phyloP scores from a whole-genome alignment of 2,888 invertebrate genomes.

The Vannuccia rotundouncinata region DNA sequence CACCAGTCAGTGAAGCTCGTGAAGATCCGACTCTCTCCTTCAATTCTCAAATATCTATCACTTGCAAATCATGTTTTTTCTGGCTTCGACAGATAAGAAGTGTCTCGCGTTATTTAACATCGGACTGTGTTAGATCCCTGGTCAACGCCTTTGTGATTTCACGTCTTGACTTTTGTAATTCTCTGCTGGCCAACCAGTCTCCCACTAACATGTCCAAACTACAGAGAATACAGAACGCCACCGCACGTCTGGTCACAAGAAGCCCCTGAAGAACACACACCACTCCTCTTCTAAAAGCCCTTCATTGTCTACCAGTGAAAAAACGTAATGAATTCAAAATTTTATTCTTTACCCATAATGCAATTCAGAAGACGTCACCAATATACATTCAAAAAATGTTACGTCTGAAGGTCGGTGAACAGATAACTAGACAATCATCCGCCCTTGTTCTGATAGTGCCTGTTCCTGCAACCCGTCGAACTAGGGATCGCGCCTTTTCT shows the following conservation, averaged over 20 bases:
- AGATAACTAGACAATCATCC: conserved; percentile 23
- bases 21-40: neutral
- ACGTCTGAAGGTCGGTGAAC: conserved; percentile 3
- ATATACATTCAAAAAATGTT: neutral
- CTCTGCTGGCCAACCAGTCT: no score
- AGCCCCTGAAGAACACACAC: no score
- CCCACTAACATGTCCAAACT: no score
- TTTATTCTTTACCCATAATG: no score
- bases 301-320: no score
- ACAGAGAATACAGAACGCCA: no score
- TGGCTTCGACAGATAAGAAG: neutral
- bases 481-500: conserved; percentile 20
- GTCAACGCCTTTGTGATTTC: conserved; percentile 10
- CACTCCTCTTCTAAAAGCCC: no score
- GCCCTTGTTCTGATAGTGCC: conserved; percentile 16
- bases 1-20: neutral
- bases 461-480: conserved; percentile 24
- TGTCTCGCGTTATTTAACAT: conserved; percentile 2
- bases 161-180: conserved; percentile 5
- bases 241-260: no score
- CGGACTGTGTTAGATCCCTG: neutral
- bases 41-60: neutral
- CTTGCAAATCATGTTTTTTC: conserved; percentile 11
- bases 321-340: no score
- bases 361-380: neutral